Percentiles rank a stretch among this genome's conserved stretches.
Evolutionary conservation across 2,113 vertebrate genomes (phyloP).

Genomic region (Herpailurus yagouaroundi): DNA sequence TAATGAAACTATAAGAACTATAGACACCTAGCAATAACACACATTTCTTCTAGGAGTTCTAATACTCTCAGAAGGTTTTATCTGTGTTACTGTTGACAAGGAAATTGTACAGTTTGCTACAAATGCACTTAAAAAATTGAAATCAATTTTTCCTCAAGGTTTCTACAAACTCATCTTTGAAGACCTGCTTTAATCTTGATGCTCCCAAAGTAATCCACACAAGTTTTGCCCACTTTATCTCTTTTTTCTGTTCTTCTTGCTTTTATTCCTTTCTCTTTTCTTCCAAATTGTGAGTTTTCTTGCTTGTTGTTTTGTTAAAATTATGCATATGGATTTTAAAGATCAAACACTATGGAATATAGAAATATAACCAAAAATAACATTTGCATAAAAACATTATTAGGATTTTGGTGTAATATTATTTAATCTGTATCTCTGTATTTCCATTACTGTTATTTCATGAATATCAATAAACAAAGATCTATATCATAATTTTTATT

Average conservation of each 20-base stretch:
- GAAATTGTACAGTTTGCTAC: not conserved
- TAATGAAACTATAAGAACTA: not conserved
- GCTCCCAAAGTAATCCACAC: not conserved
- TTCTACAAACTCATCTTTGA: conserved; percentile 18
- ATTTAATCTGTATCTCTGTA: not conserved
- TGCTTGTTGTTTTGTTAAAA: not conserved
- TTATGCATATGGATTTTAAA: not conserved
- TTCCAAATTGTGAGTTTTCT: not conserved
- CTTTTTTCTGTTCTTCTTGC: not conserved
- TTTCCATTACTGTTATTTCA: not conserved
- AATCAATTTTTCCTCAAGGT: not conserved
- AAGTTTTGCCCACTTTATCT: not conserved
- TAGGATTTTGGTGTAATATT: not conserved
- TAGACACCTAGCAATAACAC: not conserved
- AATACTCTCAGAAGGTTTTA: not conserved
- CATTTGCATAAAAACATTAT: not conserved
- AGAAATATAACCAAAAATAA: not conserved
- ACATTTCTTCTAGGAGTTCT: not conserved
- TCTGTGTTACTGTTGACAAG: not conserved
- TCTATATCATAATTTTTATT: not conserved
- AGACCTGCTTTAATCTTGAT: not conserved
- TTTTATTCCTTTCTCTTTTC: not conserved
- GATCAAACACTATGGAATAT: not conserved
- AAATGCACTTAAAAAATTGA: conserved; percentile 5
- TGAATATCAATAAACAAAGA: not conserved